Evolutionary conservation across 1,140 invertebrate species (phyloP), one percentile per base, ranked within the genome.

Genomic region (Trichonephila clavata): DNA sequence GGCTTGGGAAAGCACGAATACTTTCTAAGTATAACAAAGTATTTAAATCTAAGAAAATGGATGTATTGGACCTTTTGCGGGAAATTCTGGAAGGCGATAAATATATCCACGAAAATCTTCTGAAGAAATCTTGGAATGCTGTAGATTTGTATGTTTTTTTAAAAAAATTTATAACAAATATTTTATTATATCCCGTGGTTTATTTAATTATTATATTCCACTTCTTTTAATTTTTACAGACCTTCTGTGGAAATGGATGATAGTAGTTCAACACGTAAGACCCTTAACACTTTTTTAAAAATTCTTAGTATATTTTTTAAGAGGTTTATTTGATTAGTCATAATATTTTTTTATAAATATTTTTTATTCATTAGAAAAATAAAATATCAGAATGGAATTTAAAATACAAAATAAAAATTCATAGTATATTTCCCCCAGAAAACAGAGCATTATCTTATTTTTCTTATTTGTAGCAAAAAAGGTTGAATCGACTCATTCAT

Each of bases 21-120:
- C 8, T 81, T 80, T 59, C 50, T 16, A 90, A 39, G 60, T 27
- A 61, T 21, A 80, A 61, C 18, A 57, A 81, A 10, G 77, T 81
- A 43, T 81, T 90, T 32, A 24, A 81, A 57, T 32, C 59, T 18
- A 90, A 90, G 59, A 59, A 60, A 90, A 39, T 13, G 21, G 89
- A 90, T 61, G 39, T 90, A 18, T 21, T 61, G 16, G 89, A 81
- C 2, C 50, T 90, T 80, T 81, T 90, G n/a, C 27, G 32, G 10
- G 24, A 21, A 18, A 57, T 90, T 60, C 6, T 90, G 8, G 43
- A 81, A 14, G 77, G 89, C 1, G 89, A 90, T 81, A n/a, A 80
- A 20, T 81, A 63, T 13, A 90, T 90, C 20, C 50, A 81, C 57
- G 77, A 81, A 61, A 50, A 81, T 20, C 5, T 90, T 60, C 18